A percentile compares a stretch with the other conserved stretches of the same genome.
phyloP scores from a whole-genome alignment of 2,797 vertebrate genomes.

The Cirrhinus molitorella region DNA sequence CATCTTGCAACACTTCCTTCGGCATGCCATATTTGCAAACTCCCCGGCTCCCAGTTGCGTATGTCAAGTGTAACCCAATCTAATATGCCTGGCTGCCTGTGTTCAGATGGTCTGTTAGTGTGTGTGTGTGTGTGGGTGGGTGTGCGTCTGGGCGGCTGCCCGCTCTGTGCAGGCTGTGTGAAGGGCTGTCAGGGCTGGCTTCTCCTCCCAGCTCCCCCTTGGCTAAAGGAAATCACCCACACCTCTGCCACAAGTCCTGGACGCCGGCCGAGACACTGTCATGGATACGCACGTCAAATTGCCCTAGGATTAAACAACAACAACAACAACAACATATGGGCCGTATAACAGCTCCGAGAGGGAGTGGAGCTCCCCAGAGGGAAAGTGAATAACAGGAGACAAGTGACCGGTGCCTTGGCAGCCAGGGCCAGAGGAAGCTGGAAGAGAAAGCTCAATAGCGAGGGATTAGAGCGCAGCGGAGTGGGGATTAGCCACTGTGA shows the following conservation, averaged over 20 bases:
- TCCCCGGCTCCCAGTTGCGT: conserved; percentile 62
- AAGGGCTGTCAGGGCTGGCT: conserved; percentile 55
- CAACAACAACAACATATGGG: conserved; percentile 83
- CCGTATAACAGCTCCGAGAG: conserved; percentile 76
- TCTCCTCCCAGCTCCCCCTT: conserved; percentile 51
- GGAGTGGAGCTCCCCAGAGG: conserved; percentile 68
- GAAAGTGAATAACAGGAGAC: conserved; percentile 60
- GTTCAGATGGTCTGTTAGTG: conserved; percentile 63
- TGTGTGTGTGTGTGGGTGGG: conserved; percentile 52
- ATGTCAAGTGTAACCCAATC: conserved; percentile 62
- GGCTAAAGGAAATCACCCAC: conserved; percentile 59
- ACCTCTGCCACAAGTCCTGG: conserved; percentile 71
- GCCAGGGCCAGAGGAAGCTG: conserved; percentile 56
- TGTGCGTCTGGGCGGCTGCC: conserved; percentile 63
- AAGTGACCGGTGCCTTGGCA: conserved; percentile 57
- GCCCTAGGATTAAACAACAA: conserved; percentile 74
- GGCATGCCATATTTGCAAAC: conserved; percentile 62
- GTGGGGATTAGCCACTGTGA: conserved; percentile 72
- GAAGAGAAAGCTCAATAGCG: conserved; percentile 64
- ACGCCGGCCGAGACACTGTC: conserved; percentile 78
- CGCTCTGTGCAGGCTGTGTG: conserved; percentile 56
- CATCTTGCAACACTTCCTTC: conserved; percentile 60
- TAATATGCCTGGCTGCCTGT: conserved; percentile 63
- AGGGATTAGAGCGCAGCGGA: conserved; percentile 71
- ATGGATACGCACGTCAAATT: conserved; percentile 79